A percentile compares a stretch with the other conserved stretches of the same genome.
Conservation (phyloP, 2,113 vertebrate species). For the Microtus pennsylvanicus region DNA sequence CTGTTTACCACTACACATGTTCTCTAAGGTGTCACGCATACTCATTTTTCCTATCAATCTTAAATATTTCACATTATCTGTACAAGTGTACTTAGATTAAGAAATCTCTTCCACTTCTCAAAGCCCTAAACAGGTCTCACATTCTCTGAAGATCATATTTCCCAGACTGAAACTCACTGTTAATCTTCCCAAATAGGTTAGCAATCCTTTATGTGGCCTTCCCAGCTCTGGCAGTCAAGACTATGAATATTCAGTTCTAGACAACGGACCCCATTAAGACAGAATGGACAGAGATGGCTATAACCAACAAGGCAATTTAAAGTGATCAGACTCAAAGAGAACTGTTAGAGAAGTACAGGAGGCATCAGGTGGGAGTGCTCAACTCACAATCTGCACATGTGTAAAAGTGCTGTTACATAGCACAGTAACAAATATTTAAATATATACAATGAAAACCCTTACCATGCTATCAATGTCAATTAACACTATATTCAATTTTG, state of each 20-base stretch:
- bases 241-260: not conserved
- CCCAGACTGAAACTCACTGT: not conserved
- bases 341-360: not conserved
- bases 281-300: not conserved
- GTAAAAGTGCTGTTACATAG: not conserved
- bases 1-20: not conserved
- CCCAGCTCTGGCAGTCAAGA: not conserved
- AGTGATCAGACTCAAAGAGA: not conserved
- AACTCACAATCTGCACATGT: not conserved
- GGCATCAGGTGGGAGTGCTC: not conserved
- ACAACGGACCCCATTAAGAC: constrained; percentile 1
- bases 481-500: constrained; percentile 26
- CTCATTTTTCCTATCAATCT: constrained; percentile 31
- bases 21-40: not conserved
- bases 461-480: not conserved
- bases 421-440: not conserved
- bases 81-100: constrained; percentile 11
- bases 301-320: constrained; percentile 4
- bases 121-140: not conserved
- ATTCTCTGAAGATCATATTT: constrained; percentile 24
- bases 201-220: constrained; percentile 5
- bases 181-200: constrained; percentile 15
- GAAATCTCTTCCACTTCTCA: not conserved
- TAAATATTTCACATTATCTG: not conserved
- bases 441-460: not conserved